A percentile compares a stretch with the other conserved stretches of the same genome.
Conservation (phyloP, 2,888 invertebrate species). For the Philereme transversata region DNA sequence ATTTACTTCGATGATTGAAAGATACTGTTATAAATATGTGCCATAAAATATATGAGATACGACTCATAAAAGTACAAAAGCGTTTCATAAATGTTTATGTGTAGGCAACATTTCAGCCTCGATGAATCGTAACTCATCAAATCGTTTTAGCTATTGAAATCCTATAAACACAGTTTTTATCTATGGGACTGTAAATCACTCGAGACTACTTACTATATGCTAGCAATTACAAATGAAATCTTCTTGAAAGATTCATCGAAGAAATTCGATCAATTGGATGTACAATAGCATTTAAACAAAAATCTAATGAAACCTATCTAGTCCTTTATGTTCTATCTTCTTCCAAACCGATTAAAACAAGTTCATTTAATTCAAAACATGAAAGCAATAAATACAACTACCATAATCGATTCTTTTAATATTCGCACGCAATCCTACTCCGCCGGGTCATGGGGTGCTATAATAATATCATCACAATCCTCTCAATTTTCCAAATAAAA, state of each 20-base stretch:
- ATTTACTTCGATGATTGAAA: slow-evolving; percentile 68
- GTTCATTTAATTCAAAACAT: no score
- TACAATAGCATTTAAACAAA: not conserved
- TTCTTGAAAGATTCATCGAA: not conserved
- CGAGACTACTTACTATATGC: slow-evolving; percentile 5
- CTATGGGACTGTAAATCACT: slow-evolving; percentile 37
- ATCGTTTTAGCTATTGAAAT: slow-evolving; percentile 56
- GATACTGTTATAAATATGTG: slow-evolving; percentile 65
- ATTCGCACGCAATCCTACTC: slow-evolving; percentile 23
- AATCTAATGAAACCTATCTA: not conserved
- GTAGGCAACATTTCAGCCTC: slow-evolving; percentile 63
- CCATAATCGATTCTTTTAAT: not conserved
- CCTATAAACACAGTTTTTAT: slow-evolving; percentile 49
- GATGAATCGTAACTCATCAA: slow-evolving; percentile 61
- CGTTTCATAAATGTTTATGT: slow-evolving; percentile 62
- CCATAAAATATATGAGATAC: slow-evolving; percentile 58
- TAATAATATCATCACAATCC: slow-evolving; percentile 58
- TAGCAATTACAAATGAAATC: slow-evolving; percentile 11
- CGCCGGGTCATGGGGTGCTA: slow-evolving; percentile 39
- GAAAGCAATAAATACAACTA: no score
- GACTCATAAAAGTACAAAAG: slow-evolving; percentile 62
- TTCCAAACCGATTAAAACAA: no score
- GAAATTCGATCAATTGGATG: not conserved
- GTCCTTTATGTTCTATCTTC: no score
- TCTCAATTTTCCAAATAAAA: slow-evolving; percentile 65